phyloP scores from a whole-genome alignment of 2,797 vertebrate genomes.

The Schizothorax lantsangensis region DNA sequence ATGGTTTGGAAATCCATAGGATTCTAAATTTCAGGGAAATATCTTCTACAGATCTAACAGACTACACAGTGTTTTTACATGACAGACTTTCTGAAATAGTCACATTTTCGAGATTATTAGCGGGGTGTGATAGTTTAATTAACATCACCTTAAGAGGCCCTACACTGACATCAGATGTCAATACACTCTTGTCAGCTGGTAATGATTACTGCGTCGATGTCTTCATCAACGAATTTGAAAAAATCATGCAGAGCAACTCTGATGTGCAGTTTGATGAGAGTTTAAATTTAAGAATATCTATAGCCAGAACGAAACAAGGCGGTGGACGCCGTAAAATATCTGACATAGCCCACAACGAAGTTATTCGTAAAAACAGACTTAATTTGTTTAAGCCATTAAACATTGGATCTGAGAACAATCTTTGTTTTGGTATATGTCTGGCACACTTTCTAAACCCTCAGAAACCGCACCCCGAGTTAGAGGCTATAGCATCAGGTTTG shows the following conservation, averaged over 20 bases:
- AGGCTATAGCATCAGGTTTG: too few relatives aligned
- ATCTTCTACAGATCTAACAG: background rate
- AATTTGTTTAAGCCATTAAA: background rate
- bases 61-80: background rate
- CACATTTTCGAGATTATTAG: background rate
- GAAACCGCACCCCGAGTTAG: too few relatives aligned
- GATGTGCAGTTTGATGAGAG: background rate
- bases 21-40: too few relatives aligned
- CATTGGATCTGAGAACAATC: background rate
- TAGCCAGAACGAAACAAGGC: too few relatives aligned
- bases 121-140: background rate
- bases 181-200: background rate
- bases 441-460: too few relatives aligned
- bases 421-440: too few relatives aligned
- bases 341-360: background rate
- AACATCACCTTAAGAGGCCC: background rate
- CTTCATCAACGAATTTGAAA: too few relatives aligned
- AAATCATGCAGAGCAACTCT: background rate
- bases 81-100: background rate
- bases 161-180: background rate
- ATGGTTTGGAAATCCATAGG: too few relatives aligned
- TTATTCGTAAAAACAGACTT: too few relatives aligned
- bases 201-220: too few relatives aligned
- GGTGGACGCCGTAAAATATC: too few relatives aligned
- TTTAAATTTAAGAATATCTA: too few relatives aligned